Evolutionary conservation across 2,797 vertebrate genomes (phyloP).

Genomic region (Anniella stebbinsi): DNA sequence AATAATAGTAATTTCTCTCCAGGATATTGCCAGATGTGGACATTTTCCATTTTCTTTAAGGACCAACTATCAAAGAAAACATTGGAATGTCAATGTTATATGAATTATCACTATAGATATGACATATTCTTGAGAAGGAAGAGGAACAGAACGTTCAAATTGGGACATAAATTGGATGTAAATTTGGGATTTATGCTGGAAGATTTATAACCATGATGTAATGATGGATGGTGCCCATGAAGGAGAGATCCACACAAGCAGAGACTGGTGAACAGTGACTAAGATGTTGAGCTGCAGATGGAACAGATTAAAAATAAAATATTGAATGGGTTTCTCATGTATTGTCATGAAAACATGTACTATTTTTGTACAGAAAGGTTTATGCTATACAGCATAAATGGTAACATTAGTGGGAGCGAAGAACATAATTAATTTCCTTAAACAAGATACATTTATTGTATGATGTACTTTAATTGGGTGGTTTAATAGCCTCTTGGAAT

Average conservation of each 20-base stretch:
- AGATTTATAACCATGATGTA: neutral
- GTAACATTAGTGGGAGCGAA: neutral
- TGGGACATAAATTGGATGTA: neutral
- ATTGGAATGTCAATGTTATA: neutral
- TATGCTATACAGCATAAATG: neutral
- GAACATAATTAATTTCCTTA: neutral
- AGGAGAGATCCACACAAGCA: conserved; percentile 11
- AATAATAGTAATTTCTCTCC: neutral
- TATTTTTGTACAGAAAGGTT: neutral
- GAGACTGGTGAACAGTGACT: conserved; percentile 32
- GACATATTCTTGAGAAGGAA: conserved; percentile 27
- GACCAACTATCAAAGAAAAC: conserved; percentile 9
- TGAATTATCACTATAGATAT: neutral
- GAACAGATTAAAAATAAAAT: conserved; percentile 26
- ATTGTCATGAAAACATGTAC: conserved; percentile 6
- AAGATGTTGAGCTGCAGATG: neutral
- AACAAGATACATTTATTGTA: neutral
- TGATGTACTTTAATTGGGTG: neutral
- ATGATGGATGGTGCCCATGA: conserved; percentile 18
- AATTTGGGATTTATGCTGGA: conserved; percentile 30
- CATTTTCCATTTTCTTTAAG: neutral
- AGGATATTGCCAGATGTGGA: conserved; percentile 8
- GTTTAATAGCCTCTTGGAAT: neutral
- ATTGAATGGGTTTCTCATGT: conserved; percentile 27
- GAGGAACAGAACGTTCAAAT: neutral